Base-by-base conservation (phyloP, 2,888 invertebrate genomes). In the Xylophagus ater region DNA sequence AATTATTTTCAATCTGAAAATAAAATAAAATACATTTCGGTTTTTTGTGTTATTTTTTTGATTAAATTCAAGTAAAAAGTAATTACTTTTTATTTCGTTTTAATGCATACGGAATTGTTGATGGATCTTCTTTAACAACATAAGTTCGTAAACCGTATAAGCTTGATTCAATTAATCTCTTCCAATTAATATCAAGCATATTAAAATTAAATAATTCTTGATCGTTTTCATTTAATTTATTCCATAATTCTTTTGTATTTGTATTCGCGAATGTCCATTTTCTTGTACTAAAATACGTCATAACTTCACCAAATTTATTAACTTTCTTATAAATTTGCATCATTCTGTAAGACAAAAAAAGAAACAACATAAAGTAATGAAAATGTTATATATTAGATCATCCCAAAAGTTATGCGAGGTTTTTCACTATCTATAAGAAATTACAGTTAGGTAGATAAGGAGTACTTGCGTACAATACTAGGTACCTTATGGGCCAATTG, bases 281-380 rank as follows among this genome's bases (percentile, higher is more conserved):
- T n/a, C 72, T 67, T 15, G 72, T 74, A 37, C 75, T 74, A 64
- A 93, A 93, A 57, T 81, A 86, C 1, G 75, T 67, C 15, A 92
- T 55, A 0, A 81, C 75, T 3, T 74, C 70, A 4, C 79, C 71
- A 46, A 88, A 81, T 58, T 79, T 81, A 59, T 87, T 81, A 33
- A 92, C 74, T 58, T 84, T 86, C 44, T 69, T 71, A 59, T 89
- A 89, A 34, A 82, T 72, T 49, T 76, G 78, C 47, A 84, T 65
- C 71, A 89, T 73, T 65, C 82, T 90, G 70, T 29, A 52, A 50
- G 45, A 18, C 5, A 15, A 13, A 29, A 29, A 29, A 15, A 29
- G 15, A 29, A 7, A 7, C n/a, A 13, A n/a, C n/a, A 26, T 5
- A 26, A 13, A 13, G 8, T 5, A 26, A 6, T 12, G 8, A 26